phyloP scores from a whole-genome alignment of 1,140 invertebrate species.

The Schlechtendalia chinensis region DNA sequence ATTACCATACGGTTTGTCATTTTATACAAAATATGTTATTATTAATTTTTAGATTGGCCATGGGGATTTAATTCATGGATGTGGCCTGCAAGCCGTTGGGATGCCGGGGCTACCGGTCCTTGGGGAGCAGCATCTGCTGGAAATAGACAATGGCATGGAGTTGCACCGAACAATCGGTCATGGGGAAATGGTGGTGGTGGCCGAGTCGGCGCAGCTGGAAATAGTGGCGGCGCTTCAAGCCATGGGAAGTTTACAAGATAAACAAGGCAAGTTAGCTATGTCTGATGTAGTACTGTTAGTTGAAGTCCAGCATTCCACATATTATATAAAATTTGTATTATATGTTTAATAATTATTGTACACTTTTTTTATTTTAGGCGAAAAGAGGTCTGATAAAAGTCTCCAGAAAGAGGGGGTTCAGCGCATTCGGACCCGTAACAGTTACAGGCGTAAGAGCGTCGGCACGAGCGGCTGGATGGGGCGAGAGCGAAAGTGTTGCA shows the following conservation, averaged over 20 bases:
- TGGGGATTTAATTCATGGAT: constrained; percentile 48
- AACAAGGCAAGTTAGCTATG: constrained; percentile 8
- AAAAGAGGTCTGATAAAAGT: constrained; percentile 48
- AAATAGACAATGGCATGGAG: constrained; percentile 44
- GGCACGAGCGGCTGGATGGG: constrained; percentile 30
- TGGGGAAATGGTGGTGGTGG: constrained; percentile 35
- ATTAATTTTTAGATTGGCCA: constrained; percentile 30
- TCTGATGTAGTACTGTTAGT: neutral
- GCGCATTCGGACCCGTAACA: constrained; percentile 37
- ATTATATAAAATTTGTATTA: too few species aligned
- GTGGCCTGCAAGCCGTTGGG: constrained; percentile 41
- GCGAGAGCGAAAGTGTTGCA: constrained; percentile 34
- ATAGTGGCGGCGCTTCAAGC: constrained; percentile 43
- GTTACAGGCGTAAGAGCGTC: constrained; percentile 23
- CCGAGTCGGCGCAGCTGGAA: constrained; percentile 44
- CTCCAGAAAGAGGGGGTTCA: constrained; percentile 45
- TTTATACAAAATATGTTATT: neutral
- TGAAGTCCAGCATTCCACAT: too few species aligned
- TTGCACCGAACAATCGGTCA: constrained; percentile 26
- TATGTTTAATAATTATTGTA: too few species aligned
- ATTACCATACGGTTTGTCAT: neutral
- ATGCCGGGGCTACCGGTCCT: constrained; percentile 14
- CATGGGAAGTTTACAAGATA: constrained; percentile 47
- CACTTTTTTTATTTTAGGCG: constrained; percentile 9
- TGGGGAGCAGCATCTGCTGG: constrained; percentile 31